phyloP scores from a whole-genome alignment of 92 coral and sea anemone genomes.

The Scolanthus callimorphus region DNA sequence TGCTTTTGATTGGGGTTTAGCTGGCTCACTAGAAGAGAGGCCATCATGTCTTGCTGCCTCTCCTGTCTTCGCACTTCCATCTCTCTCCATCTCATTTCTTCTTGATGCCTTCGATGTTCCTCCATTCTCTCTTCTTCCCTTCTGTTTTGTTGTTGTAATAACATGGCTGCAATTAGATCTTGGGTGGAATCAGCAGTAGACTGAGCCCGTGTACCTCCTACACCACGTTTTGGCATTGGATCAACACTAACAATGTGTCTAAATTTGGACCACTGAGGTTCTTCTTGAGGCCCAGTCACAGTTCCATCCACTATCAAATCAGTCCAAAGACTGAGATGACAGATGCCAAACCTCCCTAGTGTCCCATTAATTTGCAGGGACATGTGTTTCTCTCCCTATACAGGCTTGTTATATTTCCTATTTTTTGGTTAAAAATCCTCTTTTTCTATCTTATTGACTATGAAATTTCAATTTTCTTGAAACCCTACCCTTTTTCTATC shows the following conservation, averaged over 20 bases:
- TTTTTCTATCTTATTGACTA: no score
- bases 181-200: background rate
- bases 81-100: slow-evolving; percentile 31
- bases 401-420: no score
- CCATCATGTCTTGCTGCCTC: no score
- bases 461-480: no score
- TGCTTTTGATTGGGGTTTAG: no score
- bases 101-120: slow-evolving; percentile 25
- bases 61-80: no score
- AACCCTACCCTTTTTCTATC: no score
- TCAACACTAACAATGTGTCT: slow-evolving; percentile 26
- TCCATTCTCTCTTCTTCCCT: slow-evolving; percentile 8
- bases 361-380: slow-evolving; percentile 30
- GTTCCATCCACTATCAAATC: slow-evolving; percentile 44
- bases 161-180: slow-evolving; percentile 2
- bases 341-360: slow-evolving; percentile 32
- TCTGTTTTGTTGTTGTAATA: slow-evolving; percentile 6
- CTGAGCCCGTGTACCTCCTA: slow-evolving; percentile 14
- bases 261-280: slow-evolving; percentile 48
- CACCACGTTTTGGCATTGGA: slow-evolving; percentile 28
- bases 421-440: no score
- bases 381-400: no score
- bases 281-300: slow-evolving; percentile 37
- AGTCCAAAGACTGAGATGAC: slow-evolving; percentile 50
- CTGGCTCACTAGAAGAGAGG: no score